Conservation (phyloP, 2,888 invertebrate species). For the Arrhopalites spinosus region DNA sequence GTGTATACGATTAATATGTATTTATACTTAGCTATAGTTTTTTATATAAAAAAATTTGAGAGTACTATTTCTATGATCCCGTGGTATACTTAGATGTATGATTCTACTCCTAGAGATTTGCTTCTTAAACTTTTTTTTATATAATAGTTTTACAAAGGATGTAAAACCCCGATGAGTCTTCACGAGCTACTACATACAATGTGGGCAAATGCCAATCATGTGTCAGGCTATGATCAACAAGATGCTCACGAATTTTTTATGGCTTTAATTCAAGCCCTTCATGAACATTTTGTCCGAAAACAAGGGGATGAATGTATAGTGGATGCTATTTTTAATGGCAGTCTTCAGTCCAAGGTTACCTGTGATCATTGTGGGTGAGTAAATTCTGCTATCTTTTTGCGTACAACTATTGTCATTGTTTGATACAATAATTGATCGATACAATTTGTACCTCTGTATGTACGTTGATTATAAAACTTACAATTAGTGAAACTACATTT, state of each 20-base stretch:
- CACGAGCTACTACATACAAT: constrained; percentile 80
- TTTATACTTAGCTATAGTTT: too few species aligned
- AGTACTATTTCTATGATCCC: too few species aligned
- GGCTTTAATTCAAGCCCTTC: constrained; percentile 89
- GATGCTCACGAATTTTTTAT: constrained; percentile 99
- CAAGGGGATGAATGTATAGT: constrained; percentile 81
- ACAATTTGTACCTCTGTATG: constrained; percentile 13
- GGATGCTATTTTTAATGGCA: constrained; percentile 95
- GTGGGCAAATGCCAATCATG: constrained; percentile 73
- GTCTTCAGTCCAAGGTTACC: constrained; percentile 93
- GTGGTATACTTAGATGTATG: too few species aligned
- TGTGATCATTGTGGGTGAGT: constrained; percentile 87
- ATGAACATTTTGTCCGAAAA: constrained; percentile 69
- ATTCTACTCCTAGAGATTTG: too few species aligned
- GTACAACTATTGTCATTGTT: background rate
- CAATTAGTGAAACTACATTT: background rate
- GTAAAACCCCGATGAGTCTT: constrained; percentile 83
- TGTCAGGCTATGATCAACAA: constrained; percentile 97
- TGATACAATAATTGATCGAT: constrained; percentile 5
- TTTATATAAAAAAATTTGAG: too few species aligned
- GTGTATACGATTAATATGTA: too few species aligned
- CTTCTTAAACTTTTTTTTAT: background rate
- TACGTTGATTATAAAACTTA: background rate
- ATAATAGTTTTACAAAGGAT: constrained; percentile 91
- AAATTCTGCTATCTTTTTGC: constrained; percentile 6